Percentiles rank a stretch among this genome's conserved stretches.
Conservation (phyloP, 2,797 vertebrate genomes). For the Acrocephalus scirpaceus region DNA sequence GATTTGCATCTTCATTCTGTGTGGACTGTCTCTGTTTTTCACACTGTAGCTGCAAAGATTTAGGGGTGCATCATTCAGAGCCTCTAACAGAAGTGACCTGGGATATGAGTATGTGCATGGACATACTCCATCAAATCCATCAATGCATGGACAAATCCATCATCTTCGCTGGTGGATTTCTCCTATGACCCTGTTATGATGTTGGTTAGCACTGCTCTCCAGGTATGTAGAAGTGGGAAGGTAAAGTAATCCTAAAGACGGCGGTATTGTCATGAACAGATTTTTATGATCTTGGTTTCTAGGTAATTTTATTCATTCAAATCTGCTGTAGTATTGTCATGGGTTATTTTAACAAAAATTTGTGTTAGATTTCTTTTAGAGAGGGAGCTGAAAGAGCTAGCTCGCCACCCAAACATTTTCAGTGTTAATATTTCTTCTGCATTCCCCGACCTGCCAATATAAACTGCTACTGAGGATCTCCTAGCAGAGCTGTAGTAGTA, state of each 20-base stretch:
- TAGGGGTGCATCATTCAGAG: background rate
- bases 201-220: accelerated
- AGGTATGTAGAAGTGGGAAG: no score
- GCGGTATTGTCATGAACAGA: background rate
- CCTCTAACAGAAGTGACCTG: background rate
- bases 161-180: background rate
- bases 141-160: no score
- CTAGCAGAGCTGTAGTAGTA: background rate
- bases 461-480: background rate
- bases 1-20: background rate
- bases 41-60: background rate
- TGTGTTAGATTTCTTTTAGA: background rate
- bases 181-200: accelerated
- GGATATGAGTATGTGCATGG: background rate
- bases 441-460: background rate
- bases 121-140: no score
- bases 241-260: background rate
- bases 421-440: background rate
- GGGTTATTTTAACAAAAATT: background rate
- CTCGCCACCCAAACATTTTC: background rate
- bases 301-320: background rate
- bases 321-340: background rate
- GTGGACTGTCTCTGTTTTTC: background rate
- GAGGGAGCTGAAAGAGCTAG: background rate
- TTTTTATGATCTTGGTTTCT: background rate